These are phyloP conservation scores for Aphaenogaster ashmeadi DNA, from an alignment of 1,140 invertebrate genomes.

Conservation along the genomic window DNA sequence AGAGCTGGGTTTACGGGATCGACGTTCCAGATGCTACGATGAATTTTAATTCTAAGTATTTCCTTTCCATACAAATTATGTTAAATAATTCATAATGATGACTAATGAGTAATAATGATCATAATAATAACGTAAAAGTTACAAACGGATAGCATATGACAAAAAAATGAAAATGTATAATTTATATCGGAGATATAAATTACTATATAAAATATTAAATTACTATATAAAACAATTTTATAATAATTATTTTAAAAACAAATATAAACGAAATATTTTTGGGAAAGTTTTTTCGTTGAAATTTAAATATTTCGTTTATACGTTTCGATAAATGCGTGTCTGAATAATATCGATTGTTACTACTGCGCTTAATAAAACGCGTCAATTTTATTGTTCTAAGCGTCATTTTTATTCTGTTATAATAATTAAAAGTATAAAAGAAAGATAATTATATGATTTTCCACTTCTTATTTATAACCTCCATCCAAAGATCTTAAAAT, in stretches of 20 bases:
- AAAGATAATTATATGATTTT: not conserved
- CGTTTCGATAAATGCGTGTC: not conserved
- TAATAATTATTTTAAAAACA: not conserved
- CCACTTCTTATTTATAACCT: constrained; percentile 16
- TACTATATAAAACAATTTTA: not conserved
- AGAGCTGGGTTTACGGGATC: not conserved
- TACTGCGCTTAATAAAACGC: constrained; percentile 1
- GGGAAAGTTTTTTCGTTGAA: not conserved
- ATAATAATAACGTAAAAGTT: not conserved
- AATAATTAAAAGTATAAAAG: not conserved
- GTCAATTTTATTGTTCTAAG: not conserved
- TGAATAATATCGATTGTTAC: not conserved
- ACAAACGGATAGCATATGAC: not conserved
- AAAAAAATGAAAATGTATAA: not conserved
- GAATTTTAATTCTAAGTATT: not conserved
- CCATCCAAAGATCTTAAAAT: constrained; percentile 20
- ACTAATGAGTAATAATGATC: not conserved
- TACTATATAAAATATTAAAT: not conserved
- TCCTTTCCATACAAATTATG: not conserved
- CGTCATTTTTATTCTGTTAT: not conserved
- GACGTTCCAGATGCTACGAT: not conserved
- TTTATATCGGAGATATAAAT: not conserved
- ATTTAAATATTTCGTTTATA: not conserved
- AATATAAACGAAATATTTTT: not conserved
- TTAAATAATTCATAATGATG: not conserved